Percentiles rank a stretch among this genome's conserved stretches.
Evolutionary conservation across 2,113 vertebrate genomes (phyloP).

Genomic region (Holacanthus passer): DNA sequence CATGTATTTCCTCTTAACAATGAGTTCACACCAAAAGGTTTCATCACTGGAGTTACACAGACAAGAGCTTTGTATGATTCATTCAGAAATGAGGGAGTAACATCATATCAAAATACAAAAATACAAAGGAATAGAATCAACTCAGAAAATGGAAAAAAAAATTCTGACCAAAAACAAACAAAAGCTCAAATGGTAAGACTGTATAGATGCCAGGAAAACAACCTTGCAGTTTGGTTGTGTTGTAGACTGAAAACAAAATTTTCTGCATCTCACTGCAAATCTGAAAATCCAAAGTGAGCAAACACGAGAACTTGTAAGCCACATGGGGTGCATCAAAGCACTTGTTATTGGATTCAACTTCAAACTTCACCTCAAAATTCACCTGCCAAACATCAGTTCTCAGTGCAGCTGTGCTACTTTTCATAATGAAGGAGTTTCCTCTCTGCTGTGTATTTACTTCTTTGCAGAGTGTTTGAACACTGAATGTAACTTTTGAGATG

Average conservation of each 20-base stretch:
- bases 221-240: neutral
- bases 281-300: neutral
- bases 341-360: constrained; percentile 37
- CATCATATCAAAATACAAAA: neutral
- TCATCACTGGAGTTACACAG: neutral
- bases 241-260: neutral
- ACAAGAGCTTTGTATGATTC: neutral
- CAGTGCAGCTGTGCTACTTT: constrained; percentile 47
- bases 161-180: neutral
- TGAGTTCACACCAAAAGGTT: neutral
- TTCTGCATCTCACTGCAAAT: neutral
- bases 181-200: neutral
- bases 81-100: neutral
- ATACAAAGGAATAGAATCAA: neutral
- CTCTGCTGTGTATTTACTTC: constrained; percentile 1
- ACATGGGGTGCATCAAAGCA: neutral
- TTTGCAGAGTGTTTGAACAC: neutral
- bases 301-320: neutral
- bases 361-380: constrained; percentile 30
- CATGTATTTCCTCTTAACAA: neutral
- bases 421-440: neutral
- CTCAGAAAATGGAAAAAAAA: too few relatives aligned
- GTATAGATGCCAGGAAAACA: neutral
- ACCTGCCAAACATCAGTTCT: constrained; percentile 39
- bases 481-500: neutral